phyloP scores from a whole-genome alignment of 1,140 invertebrate genomes.

The Cheumatopsyche charites region DNA sequence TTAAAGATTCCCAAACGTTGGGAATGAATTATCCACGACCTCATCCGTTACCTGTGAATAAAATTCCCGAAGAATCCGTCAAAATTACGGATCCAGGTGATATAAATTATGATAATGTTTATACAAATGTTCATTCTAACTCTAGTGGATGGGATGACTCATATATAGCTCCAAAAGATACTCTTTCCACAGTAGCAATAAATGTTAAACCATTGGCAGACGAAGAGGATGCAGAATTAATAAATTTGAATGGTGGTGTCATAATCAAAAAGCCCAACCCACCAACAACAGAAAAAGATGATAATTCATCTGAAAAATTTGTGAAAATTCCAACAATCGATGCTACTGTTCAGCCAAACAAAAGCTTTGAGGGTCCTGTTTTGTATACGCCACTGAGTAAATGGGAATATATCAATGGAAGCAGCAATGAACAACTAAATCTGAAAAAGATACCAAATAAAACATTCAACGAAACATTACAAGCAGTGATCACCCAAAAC shows the following conservation, averaged over 20 bases:
- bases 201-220: slow-evolving; percentile 53
- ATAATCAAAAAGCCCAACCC: slow-evolving; percentile 44
- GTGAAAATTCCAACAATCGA: slow-evolving; percentile 50
- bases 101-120: not conserved
- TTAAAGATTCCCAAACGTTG: slow-evolving; percentile 61
- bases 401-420: slow-evolving; percentile 60
- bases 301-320: slow-evolving; percentile 46
- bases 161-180: slow-evolving; percentile 59
- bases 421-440: slow-evolving; percentile 54
- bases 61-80: slow-evolving; percentile 58
- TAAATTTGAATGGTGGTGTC: slow-evolving; percentile 54
- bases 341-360: slow-evolving; percentile 51
- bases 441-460: slow-evolving; percentile 56
- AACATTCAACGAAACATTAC: slow-evolving; percentile 61
- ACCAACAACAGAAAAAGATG: slow-evolving; percentile 34
- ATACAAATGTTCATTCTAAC: slow-evolving; percentile 2
- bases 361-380: not conserved
- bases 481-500: slow-evolving; percentile 61
- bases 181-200: slow-evolving; percentile 56
- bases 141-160: slow-evolving; percentile 50
- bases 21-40: slow-evolving; percentile 62
- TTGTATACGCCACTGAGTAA: slow-evolving; percentile 46
- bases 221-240: slow-evolving; percentile 39
- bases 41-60: slow-evolving; percentile 72
- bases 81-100: slow-evolving; percentile 23